Base-by-base conservation (phyloP, 1,140 invertebrate species). In the Aphelinus atriplicis region DNA sequence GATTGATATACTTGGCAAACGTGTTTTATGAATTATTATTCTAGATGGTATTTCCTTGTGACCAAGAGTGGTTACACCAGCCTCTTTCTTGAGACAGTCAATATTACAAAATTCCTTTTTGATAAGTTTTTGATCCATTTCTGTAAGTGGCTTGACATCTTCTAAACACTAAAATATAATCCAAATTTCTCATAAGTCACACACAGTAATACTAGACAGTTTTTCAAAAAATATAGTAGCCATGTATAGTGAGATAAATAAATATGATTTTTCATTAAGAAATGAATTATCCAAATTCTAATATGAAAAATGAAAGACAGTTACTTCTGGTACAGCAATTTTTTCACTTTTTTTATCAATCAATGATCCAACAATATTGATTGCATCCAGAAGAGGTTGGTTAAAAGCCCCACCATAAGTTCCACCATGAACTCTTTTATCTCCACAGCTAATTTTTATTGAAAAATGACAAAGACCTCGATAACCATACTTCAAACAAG, bases 401-500 rank as follows among this genome's bases (percentile, higher is more conserved):
- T 81, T 76, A 47, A 81, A 81, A 46, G 78, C 76, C 46, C 80
- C 80, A 51, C 77, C 80, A 61, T 74, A 79, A 7, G 66, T 78
- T 68, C 71, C 78, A 68, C 78, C 72, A 7, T 79, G 73, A 3
- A 81, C 74, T 47, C 61, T 77, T 58, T 69, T 77, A 7, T 76
- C 58, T 1, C 77, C 80, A 61, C 80, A 81, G 45, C 6, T 72
- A 61, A 93, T 83, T 81, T 91, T 90, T 60, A 92, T 77, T 64
- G 85, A 88, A 81, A 91, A 93, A 79, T 92, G 92, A 76, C 88
- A 90, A 67, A 92, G 87, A 3, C 92, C 92, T 73, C 91, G 86
- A 7, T 92, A 87, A 43, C 91, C 91, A 84, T 92, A 93, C 7
- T 91, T 92, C 48, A 93, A 82, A 78, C 92, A 93, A 0, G 92